A percentile compares a stretch with the other conserved stretches of the same genome.
These are phyloP conservation scores for Caretta caretta DNA, from an alignment of 2,113 vertebrate species.

Conservation along the genomic window DNA sequence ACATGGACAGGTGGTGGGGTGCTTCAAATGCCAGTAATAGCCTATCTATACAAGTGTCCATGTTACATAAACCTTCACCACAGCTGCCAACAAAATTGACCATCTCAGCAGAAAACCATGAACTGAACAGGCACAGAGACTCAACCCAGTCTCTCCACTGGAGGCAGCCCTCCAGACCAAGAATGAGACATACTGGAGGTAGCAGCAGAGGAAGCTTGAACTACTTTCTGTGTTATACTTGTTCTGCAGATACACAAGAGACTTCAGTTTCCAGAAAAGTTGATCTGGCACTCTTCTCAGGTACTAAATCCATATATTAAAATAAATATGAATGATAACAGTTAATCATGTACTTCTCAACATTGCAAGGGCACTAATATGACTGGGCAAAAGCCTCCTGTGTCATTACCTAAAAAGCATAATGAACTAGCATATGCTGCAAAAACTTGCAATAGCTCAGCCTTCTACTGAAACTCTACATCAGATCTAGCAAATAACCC, in stretches of 20 bases:
- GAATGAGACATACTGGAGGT: not conserved
- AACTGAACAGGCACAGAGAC: not conserved
- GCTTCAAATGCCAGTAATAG: not conserved
- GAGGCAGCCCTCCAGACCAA: not conserved
- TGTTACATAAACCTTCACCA: not conserved
- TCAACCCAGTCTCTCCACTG: not conserved
- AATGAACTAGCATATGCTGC: not conserved
- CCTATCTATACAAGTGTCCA: not conserved
- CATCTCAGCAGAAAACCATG: not conserved
- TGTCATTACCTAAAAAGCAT: not conserved
- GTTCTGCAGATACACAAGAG: accelerated
- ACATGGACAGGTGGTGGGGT: not conserved
- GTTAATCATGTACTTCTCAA: not conserved
- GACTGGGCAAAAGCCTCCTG: not conserved
- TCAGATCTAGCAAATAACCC: not conserved
- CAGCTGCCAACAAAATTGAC: not conserved
- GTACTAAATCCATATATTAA: not conserved
- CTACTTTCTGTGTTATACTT: not conserved
- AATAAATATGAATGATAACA: not conserved
- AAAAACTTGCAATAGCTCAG: not conserved
- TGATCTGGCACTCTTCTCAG: not conserved
- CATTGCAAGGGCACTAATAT: not conserved
- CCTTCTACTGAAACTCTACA: not conserved
- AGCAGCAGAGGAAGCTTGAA: not conserved
- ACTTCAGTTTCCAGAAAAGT: not conserved